These are phyloP conservation scores for Tringa solitaria DNA, from an alignment of 2,113 vertebrate species.

Conservation along the genomic window DNA sequence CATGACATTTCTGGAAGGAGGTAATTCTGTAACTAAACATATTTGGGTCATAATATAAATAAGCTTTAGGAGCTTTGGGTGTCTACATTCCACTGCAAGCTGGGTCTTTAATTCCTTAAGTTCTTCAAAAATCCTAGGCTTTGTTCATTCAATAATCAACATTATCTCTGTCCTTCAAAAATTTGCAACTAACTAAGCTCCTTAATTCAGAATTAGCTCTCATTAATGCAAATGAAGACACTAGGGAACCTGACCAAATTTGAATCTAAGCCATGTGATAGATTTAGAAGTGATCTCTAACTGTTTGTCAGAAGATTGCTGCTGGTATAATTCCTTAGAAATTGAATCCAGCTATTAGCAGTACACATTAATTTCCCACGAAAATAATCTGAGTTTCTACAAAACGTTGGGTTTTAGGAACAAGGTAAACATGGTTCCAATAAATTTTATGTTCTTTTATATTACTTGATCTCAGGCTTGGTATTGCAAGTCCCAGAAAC, in stretches of 20 bases:
- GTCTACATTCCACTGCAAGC: conserved; percentile 8
- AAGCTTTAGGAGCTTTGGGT: conserved; percentile 19
- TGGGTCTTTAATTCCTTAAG: not conserved
- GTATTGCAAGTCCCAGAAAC: not conserved
- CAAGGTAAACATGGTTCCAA: not conserved
- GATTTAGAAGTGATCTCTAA: not conserved
- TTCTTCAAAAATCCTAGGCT: not conserved
- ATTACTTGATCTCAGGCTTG: not conserved
- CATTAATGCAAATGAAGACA: not conserved
- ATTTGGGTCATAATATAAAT: conserved; percentile 13
- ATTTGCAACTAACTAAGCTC: not conserved
- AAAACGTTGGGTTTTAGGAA: not conserved
- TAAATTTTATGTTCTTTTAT: conserved; percentile 9
- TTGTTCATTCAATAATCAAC: not conserved
- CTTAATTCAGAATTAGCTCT: not conserved
- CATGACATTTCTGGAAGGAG: not conserved
- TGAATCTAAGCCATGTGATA: not conserved
- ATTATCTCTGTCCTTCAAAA: not conserved
- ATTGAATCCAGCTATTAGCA: not conserved
- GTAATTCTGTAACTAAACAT: not conserved
- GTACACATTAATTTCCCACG: not conserved
- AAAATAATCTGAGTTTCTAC: not conserved
- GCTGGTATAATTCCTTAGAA: not conserved
- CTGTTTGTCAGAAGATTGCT: not conserved
- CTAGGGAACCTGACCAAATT: not conserved